Evolutionary conservation across 2,113 vertebrate species (phyloP), one percentile per base, ranked within the genome.

Genomic region (Gobiocypris rarus): DNA sequence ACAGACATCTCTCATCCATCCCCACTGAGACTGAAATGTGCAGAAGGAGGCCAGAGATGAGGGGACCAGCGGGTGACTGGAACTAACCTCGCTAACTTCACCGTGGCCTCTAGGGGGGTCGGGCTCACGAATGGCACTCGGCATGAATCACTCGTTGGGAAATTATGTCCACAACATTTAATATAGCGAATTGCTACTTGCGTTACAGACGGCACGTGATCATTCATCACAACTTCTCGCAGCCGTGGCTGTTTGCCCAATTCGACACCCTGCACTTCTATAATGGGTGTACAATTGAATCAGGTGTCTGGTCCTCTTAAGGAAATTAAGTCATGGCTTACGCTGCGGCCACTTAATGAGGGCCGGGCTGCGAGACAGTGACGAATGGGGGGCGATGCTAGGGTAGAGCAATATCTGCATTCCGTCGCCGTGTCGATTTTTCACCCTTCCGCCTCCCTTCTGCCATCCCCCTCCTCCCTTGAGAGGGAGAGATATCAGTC

Each of bases 281-380:
- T 95, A 96, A 95, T 92, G 74, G 93, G 89, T 80, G 82, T 89
- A 93, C 96, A 97, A 98, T 97, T 97, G 96, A 98, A 98, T 99
- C 96, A 97, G 96, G 96, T 97, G 97, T 98, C 98, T 96, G 96
- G 94, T 96, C 95, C 95, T 97, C 95, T 97, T 99, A 98, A 97
- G 96, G 96, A 97, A 98, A 99, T 98, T 96, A 99, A 98, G 97
- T 97, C 96, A 95, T 95, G 94, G 94, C 94, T 92, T 90, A 94
- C 94, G 95, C 93, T 93, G 94, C 90, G 94, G 94, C 91, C 95
- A 95, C 96, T 98, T 97, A 98, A 98, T 97, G 97, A 98, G 96
- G 97, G 94, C 93, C 90, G 91, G 95, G 93, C 91, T 87, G 19
- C 92, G 83, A 91, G 96, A 98, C 97, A 97, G 93, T 99, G 97